Evolutionary conservation across 2,888 invertebrate genomes (phyloP), one percentile per base, ranked within the genome.

Genomic region (Ceratothoa steindachneri): DNA sequence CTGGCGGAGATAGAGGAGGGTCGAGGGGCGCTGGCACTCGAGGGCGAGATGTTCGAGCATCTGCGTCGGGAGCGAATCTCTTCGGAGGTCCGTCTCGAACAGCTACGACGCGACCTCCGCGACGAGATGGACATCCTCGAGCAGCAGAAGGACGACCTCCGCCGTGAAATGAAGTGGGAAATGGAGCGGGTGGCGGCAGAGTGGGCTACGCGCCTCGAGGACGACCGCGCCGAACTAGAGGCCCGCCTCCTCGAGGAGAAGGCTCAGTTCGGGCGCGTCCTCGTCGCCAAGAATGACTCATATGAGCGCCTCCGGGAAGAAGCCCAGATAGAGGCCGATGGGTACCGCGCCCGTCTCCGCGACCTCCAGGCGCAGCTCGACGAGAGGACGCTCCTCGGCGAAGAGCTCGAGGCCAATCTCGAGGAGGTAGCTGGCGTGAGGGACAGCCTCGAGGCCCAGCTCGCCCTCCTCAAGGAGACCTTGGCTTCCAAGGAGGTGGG

Each of bases 211-310:
- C 67, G 70, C 27, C 55, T 79, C 2, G 73, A 65, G 27, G 65
- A 52, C 3, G 55, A 55, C 12, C 70, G 51, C 29, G 66, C 67
- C 12, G 68, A 72, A 7, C 71, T 70, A 30, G 73, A 73, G 29
- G 22, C 76, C 28, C 28, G 55, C 19, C 53, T 73, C 1, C 22
- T 65, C 15, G 79, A 79, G 28, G 79, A 79, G 28, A 79, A 79
- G 19, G 76, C 76, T 2, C 74, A 79, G 28, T 79, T 79, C 72
- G 79, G 79, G 1, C 71, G 79, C 4, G 73, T 79, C n/a, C 65
- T 79, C 3, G 72, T 79, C 5, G 55, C 67, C 55, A 75, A 76
- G 51, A 75, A 76, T 29, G 72, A 76, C 31, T 67, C 74, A 4
- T 79, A 79, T 72, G 79, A 79, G 30, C 66, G 29, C 22, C 66